phyloP scores from a whole-genome alignment of 2,888 invertebrate species.

The Nomada lathburiana region DNA sequence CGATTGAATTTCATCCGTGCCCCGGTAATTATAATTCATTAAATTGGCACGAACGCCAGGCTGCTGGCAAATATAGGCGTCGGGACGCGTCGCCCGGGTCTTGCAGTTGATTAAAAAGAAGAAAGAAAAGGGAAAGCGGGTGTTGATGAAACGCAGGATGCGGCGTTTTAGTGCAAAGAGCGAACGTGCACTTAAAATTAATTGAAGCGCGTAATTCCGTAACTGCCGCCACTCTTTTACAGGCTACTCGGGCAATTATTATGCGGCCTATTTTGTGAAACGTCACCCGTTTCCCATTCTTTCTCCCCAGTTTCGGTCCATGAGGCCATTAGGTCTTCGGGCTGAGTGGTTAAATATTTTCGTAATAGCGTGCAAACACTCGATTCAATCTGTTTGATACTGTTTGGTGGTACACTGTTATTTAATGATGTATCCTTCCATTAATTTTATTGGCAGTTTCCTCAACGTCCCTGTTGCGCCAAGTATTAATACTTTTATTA shows the following conservation, averaged over 20 bases:
- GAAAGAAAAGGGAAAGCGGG: neutral
- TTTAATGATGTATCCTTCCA: no score
- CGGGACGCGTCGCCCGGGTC: neutral
- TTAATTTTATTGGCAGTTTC: no score
- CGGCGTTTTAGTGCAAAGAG: neutral
- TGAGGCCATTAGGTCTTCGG: no score
- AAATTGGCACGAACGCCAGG: neutral
- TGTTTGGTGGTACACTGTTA: no score
- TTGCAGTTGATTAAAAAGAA: neutral
- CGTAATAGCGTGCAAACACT: neutral
- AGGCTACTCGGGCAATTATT: constrained; percentile 4
- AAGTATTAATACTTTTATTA: no score
- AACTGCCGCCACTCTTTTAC: constrained; percentile 15
- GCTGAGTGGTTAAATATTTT: neutral
- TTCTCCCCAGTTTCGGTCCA: neutral
- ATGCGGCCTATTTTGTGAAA: neutral
- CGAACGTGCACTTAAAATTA: constrained; percentile 26
- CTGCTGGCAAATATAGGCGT: neutral
- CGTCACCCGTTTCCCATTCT: neutral
- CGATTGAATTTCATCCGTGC: constrained; percentile 13
- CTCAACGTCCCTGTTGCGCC: no score
- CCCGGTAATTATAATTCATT: constrained; percentile 27
- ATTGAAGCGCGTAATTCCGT: constrained; percentile 42
- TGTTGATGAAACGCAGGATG: constrained; percentile 12
- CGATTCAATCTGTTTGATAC: neutral